Evolutionary conservation across 2,113 vertebrate species (phyloP).

Genomic region (Sander lucioperca): DNA sequence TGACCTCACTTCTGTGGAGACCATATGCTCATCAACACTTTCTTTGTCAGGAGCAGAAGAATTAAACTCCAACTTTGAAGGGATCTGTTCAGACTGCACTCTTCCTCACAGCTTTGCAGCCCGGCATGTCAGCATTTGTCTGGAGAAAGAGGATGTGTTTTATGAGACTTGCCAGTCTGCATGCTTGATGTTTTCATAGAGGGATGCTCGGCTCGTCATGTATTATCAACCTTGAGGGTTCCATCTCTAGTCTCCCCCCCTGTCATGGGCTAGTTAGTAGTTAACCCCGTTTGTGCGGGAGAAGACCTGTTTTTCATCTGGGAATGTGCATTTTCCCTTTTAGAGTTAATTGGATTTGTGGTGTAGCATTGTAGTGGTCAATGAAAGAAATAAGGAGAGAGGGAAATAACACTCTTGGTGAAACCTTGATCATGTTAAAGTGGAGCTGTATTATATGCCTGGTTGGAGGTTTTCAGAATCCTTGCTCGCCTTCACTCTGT

Average conservation of each 20-base stretch:
- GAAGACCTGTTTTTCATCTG: constrained; percentile 35
- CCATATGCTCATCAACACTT: constrained; percentile 35
- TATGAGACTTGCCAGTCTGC: background rate
- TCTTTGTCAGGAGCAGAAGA: constrained; percentile 24
- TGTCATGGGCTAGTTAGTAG: constrained; percentile 37
- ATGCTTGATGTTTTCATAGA: background rate
- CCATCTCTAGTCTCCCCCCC: constrained; percentile 41
- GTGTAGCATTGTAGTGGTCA: constrained; percentile 20
- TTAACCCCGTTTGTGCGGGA: constrained; percentile 35
- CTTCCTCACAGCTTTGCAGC: background rate
- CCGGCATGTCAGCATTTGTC: background rate
- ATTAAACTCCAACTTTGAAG: constrained; percentile 24
- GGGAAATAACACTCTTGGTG: background rate
- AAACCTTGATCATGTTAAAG: constrained; percentile 21
- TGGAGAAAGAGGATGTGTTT: background rate
- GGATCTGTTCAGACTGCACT: background rate
- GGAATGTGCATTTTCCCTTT: background rate
- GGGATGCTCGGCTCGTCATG: background rate
- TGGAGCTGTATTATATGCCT: constrained; percentile 16
- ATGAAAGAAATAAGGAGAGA: background rate
- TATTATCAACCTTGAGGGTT: constrained; percentile 31
- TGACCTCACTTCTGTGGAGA: constrained; percentile 52
- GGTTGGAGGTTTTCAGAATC: constrained; percentile 34
- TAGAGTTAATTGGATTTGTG: constrained; percentile 26
- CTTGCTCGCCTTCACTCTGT: constrained; percentile 39